phyloP scores from a whole-genome alignment of 2,888 invertebrate genomes.

The Lapara coniferarum region DNA sequence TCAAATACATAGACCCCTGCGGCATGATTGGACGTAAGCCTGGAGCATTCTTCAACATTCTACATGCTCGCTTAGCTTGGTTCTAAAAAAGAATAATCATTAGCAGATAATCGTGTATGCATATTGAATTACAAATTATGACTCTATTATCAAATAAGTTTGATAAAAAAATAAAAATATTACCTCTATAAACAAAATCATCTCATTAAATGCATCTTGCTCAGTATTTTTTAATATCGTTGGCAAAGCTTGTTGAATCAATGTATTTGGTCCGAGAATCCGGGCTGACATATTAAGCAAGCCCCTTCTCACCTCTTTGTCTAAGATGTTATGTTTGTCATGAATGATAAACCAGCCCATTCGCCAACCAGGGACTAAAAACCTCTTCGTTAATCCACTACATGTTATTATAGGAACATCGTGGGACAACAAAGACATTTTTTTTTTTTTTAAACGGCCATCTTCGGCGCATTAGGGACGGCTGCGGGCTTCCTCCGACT shows the following conservation, averaged over 20 bases:
- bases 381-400: conserved; percentile 97
- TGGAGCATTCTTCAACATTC: conserved; percentile 86
- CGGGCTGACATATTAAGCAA: conserved; percentile 88
- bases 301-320: conserved; percentile 76
- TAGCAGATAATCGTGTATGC: too few relatives aligned
- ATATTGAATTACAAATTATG: too few relatives aligned
- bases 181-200: conserved; percentile 81
- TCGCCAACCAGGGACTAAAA: conserved; percentile 98
- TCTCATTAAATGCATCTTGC: conserved; percentile 89
- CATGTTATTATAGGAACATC: conserved; percentile 96
- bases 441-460: too few relatives aligned
- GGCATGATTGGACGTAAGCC: conserved; percentile 96
- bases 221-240: conserved; percentile 92
- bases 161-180: not conserved
- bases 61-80: conserved; percentile 91
- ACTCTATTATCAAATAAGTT: too few relatives aligned
- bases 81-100: conserved; percentile 72
- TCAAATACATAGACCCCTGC: conserved; percentile 99
- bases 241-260: conserved; percentile 95
- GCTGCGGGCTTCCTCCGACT: too few relatives aligned
- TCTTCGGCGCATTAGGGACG: too few relatives aligned
- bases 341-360: conserved; percentile 98
- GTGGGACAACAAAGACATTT: conserved; percentile 90
- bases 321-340: conserved; percentile 89
- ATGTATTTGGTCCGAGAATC: conserved; percentile 94